Evolutionary conservation across 2,797 vertebrate genomes (phyloP), one percentile per base, ranked within the genome.

Genomic region (Sebastes alutus): DNA sequence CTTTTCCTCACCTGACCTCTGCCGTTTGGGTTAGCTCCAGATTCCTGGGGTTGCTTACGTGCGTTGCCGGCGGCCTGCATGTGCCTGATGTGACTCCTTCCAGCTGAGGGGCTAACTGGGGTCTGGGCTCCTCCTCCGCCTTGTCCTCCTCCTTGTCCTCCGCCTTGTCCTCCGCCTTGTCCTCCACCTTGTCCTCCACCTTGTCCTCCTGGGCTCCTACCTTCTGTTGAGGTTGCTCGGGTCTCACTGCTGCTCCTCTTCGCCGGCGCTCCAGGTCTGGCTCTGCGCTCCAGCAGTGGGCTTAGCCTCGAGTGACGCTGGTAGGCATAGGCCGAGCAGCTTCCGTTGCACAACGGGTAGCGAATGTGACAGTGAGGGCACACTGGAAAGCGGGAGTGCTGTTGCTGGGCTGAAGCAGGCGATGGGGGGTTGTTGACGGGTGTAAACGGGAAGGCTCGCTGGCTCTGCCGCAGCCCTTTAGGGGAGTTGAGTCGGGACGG

Each of bases 201-300:
- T 78, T 92, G 93, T 68, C 76, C 91, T 75, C 88, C 91, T 6
- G 91, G 87, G 61, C 89, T 92, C 78, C 81, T 78, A 5, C 89
- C 85, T 33, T 96, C 95, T 0, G 89, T 86, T 18, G 93, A 86
- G 4, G 91, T 71, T 14, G 92, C 94, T 60, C 95, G 90, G 33
- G 94, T 96, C 91, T 97, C 96, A 2, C 96, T 96, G 91, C 93
- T 96, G 92, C 96, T 96, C 68, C 96, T 92, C 83, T 95, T 96
- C 0, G 88, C 88, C 1, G 91, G 85, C 1, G 82, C 82, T 14
- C 89, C 90, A 0, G 94, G 91, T 69, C 78, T 85, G 20, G 90
- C 82, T 87, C 65, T 92, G 64, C 87, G 94, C 80, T 96, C 96
- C 0, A 96, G 87, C 72, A 96, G 84, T 0, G 96, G 96, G 80